These are phyloP conservation scores for Podotricha telesiphe DNA, from an alignment of 2,888 invertebrate species.

Conservation along the genomic window DNA sequence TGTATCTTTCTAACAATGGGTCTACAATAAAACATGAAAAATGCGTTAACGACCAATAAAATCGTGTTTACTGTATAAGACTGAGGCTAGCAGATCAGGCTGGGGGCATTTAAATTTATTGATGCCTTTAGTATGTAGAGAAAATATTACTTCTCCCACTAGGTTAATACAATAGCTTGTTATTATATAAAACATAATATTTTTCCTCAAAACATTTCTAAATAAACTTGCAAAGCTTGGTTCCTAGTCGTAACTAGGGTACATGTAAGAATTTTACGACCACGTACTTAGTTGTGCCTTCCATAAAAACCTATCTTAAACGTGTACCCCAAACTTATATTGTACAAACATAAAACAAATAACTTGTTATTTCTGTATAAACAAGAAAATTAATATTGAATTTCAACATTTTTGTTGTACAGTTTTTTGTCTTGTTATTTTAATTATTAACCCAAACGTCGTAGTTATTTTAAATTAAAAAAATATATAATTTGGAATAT, in stretches of 20 bases:
- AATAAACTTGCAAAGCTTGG: background rate
- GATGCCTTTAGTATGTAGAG: slow-evolving; percentile 21
- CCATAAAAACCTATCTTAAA: slow-evolving; percentile 31
- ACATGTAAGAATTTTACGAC: slow-evolving; percentile 35
- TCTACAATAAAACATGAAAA: slow-evolving; percentile 78
- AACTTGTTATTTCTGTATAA: slow-evolving; percentile 9
- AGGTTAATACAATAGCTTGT: background rate
- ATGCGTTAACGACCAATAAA: slow-evolving; percentile 79
- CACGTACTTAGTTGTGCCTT: slow-evolving; percentile 33
- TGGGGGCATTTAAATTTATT: slow-evolving; percentile 31
- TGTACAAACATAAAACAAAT: slow-evolving; percentile 28
- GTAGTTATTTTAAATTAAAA: background rate
- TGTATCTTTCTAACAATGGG: slow-evolving; percentile 72
- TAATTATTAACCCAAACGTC: no score
- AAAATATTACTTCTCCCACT: background rate
- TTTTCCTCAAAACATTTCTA: background rate
- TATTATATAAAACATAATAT: background rate
- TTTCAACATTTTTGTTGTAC: background rate
- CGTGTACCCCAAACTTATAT: slow-evolving; percentile 33
- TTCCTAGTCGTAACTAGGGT: slow-evolving; percentile 14
- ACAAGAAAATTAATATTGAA: slow-evolving; percentile 14
- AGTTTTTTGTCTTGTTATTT: no score
- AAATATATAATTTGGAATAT: no score
- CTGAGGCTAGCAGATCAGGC: slow-evolving; percentile 42
- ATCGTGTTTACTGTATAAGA: slow-evolving; percentile 69